Evolutionary conservation across 1,140 invertebrate genomes (phyloP), one percentile per base, ranked within the genome.

Genomic region (Diorhabda sublineata): DNA sequence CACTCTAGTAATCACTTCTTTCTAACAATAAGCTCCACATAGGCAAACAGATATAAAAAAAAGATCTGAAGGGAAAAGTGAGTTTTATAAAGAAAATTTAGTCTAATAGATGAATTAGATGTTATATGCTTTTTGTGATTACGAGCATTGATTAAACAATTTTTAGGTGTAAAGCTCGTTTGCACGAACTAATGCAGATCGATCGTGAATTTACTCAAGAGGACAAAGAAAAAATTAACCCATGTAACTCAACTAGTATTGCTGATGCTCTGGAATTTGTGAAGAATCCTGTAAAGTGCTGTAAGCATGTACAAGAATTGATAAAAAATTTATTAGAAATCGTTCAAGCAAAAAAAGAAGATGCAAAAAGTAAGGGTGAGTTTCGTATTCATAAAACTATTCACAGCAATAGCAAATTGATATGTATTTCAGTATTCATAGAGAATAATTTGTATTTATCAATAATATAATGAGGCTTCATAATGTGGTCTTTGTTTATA

Each of bases 251-350:
- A 9, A 86, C 91, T 59, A 95, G 93, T 73, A 93, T 99, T 73
- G 86, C 87, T 63, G 90, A 92, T 76, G 97, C 97, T 0, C 84
- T 98, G 81, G 90, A 96, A 76, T 97, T 97, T 83, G 96, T 99
- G 0, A 95, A 96, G 82, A 98, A 99, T 86, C 98, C 98, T 0
- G 92, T 93, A 11, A 89, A 90, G 78, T 96, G 96, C 83, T 99
- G 98, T 82, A 89, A 93, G 73, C 89, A 93, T 77, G 92, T 98
- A 45, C 90, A 97, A 76, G 82, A 87, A 62, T 85, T 98, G 56
- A 96, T 98, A 68, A 89, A 93, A 71, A 90, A 92, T 66, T 84
- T 98, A 8, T 90, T 97, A 82, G 88, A 89, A 72, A 90, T 96
- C 66, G 94, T 98, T 9, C 88, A 90, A 79, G 82, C 91, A 70